Evolutionary conservation across 2,888 invertebrate species (phyloP), one percentile per base, ranked within the genome.

Genomic region (Lacanobia oleracea): DNA sequence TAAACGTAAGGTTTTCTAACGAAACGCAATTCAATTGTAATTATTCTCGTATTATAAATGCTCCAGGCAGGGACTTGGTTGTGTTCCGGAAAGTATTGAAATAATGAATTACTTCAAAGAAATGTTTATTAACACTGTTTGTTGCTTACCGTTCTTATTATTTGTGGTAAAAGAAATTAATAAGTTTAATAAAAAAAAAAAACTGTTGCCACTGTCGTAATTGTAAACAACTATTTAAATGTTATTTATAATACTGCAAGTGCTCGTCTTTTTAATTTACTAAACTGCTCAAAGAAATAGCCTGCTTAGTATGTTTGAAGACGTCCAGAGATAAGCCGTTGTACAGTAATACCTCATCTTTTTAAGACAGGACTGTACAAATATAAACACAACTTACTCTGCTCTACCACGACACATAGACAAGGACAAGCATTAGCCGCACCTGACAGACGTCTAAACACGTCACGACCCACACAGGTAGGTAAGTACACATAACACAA

Each of bases 401-500:
- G 37, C 23, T 54, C 59, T 33, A n/a, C 12, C 33, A 59, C 23
- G 7, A 18, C 14, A 23, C 10, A 40, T 12, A 40, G 57, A 48
- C 23, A 2, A 33, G 4, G 33, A 33, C 33, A 33, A 21, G 57
- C 33, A 18, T 48, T 37, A 18, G n/a, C 18, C 56, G 16, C 48
- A 53, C 14, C 61, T 68, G 57, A 68, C 62, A 59, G 53, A 10
- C 21, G 21, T 5, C 7, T 18, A 51, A 60, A 67, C 54, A 53
- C n/a, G 3, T 10, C 62, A 21, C n/a, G 37, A 27, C 45, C 18
- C 23, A 64, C 33, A 50, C 37, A 63, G n/a, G 6, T 16, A 57
- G 0, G 14, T 16, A 57, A 0, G 12, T 50, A 21, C 5, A 27
- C 18, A 23, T 64, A 43, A 45, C n/a, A 57, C 8, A 23, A 50